A percentile compares a stretch with the other conserved stretches of the same genome.
Conservation (phyloP, 2,888 invertebrate genomes). For the Fragum whitleyi region DNA sequence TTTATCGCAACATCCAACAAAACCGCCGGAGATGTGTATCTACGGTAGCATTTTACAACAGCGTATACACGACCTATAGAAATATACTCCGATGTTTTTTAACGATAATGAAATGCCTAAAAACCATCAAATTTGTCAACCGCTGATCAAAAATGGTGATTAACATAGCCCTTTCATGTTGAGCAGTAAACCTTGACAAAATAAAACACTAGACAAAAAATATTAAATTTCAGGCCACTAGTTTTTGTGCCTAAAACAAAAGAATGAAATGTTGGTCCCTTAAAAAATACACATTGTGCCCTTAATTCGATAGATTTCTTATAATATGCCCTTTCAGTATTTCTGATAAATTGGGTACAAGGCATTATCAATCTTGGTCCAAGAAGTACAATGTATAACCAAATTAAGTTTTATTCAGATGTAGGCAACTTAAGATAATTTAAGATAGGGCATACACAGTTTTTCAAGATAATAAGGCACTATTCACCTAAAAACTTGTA, state of each 20-base stretch:
- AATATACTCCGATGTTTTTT: slow-evolving; percentile 22
- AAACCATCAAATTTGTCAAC: slow-evolving; percentile 56
- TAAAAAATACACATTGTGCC: background rate
- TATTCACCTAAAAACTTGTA: too few species aligned
- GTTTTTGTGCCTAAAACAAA: slow-evolving; percentile 4
- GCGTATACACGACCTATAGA: slow-evolving; percentile 8
- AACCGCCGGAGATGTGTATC: background rate
- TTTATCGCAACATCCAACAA: slow-evolving; percentile 7
- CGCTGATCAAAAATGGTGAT: slow-evolving; percentile 35
- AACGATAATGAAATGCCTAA: slow-evolving; percentile 51
- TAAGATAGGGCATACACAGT: too few species aligned
- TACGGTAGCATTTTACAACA: background rate
- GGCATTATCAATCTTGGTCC: too few species aligned
- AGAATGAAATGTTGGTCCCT: background rate
- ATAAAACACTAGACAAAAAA: slow-evolving; percentile 27
- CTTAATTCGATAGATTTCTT: too few species aligned
- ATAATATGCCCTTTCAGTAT: too few species aligned
- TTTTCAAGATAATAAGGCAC: too few species aligned
- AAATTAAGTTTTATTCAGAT: too few species aligned
- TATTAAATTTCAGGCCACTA: slow-evolving; percentile 16
- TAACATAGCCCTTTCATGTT: slow-evolving; percentile 28
- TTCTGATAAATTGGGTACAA: too few species aligned
- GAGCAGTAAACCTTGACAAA: slow-evolving; percentile 32
- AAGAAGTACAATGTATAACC: too few species aligned
- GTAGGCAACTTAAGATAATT: too few species aligned